phyloP scores from a whole-genome alignment of 2,797 vertebrate genomes.

The Epinephelus awoara region DNA sequence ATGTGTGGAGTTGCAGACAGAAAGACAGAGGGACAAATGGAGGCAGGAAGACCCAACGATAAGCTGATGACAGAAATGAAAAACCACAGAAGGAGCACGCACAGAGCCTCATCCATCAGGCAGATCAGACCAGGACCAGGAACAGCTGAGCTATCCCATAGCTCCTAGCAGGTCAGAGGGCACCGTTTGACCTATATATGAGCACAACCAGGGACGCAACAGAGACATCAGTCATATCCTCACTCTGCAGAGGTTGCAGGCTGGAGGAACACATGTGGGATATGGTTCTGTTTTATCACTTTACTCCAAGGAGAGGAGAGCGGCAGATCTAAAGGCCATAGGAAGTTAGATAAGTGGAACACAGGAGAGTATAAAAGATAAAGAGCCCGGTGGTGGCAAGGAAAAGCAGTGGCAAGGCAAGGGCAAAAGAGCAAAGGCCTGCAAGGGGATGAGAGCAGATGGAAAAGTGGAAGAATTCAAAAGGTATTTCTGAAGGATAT shows the following conservation, averaged over 20 bases:
- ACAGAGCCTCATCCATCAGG: conserved; percentile 73
- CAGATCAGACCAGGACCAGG: conserved; percentile 51
- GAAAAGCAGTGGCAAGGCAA: conserved; percentile 43
- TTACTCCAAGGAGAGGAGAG: conserved; percentile 61
- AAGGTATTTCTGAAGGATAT: conserved; percentile 30
- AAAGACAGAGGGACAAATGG: conserved; percentile 42
- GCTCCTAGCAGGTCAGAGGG: conserved; percentile 70
- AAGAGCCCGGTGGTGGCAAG: conserved; percentile 47
- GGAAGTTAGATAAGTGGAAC: conserved; percentile 64
- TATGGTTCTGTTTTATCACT: conserved; percentile 74
- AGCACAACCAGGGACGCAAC: conserved; percentile 65
- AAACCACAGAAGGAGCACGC: conserved; percentile 42
- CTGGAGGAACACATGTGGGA: conserved; percentile 65
- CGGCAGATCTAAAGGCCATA: conserved; percentile 63
- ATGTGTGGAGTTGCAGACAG: conserved; percentile 58
- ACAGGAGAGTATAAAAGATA: conserved; percentile 59
- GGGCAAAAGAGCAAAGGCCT: conserved; percentile 41
- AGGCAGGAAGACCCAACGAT: conserved; percentile 49
- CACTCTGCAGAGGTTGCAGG: conserved; percentile 36
- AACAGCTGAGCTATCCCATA: conserved; percentile 58
- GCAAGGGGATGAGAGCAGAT: conserved; percentile 9
- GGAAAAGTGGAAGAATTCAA: conserved; percentile 31
- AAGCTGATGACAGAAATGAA: conserved; percentile 61
- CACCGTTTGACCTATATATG: conserved; percentile 69
- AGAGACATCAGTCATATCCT: conserved; percentile 73